A percentile compares a stretch with the other conserved stretches of the same genome.
Conservation (phyloP, 2,888 invertebrate species). For the Cantharis rufa region DNA sequence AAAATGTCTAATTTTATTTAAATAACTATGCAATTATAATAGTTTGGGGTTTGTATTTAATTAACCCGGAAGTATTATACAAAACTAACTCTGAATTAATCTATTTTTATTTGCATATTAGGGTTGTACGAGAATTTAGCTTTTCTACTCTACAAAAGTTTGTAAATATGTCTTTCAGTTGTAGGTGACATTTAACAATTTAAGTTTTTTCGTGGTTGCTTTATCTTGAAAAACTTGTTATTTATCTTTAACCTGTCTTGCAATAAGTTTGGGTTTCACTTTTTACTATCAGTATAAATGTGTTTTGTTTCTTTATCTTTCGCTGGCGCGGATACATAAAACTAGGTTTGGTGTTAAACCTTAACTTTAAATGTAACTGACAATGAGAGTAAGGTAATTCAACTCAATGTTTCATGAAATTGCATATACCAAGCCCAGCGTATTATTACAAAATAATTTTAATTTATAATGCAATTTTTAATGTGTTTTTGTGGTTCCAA, state of each 20-base stretch:
- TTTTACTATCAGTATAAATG: conserved; percentile 11
- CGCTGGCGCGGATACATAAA: not conserved
- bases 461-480: not conserved
- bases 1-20: not conserved
- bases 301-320: conserved; percentile 3
- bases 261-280: conserved; percentile 23
- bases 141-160: conserved; percentile 35
- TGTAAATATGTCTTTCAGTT: conserved; percentile 43
- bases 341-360: not conserved
- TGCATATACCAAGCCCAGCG: not conserved
- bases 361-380: not conserved
- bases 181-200: conserved; percentile 42
- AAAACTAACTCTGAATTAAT: not conserved
- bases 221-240: conserved; percentile 37
- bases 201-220: conserved; percentile 39
- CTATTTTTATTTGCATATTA: conserved; percentile 41
- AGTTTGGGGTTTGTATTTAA: conserved; percentile 9
- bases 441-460: not conserved
- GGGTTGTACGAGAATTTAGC: conserved; percentile 34
- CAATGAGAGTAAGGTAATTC: not conserved
- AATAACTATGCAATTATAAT: not conserved
- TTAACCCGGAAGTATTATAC: conserved; percentile 32
- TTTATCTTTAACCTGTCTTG: conserved; percentile 35
- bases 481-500: no score
- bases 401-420: not conserved